These are phyloP conservation scores for Eutolmus rufibarbis DNA, from an alignment of 2,888 invertebrate genomes.

Conservation along the genomic window DNA sequence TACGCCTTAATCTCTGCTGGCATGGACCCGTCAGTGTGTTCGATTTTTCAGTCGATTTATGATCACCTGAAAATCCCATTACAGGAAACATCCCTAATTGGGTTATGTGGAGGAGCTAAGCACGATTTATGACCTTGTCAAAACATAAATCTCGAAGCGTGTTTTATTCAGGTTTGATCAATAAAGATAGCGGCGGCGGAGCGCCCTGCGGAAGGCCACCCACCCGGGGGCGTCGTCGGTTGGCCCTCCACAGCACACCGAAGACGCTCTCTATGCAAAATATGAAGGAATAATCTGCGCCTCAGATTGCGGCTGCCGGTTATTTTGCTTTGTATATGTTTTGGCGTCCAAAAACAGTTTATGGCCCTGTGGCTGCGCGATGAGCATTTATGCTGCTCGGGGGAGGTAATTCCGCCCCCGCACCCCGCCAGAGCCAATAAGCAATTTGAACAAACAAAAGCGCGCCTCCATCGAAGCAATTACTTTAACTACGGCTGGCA, in stretches of 20 bases:
- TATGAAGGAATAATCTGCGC: not conserved
- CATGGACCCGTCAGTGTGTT: conserved; percentile 1
- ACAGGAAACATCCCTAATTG: conserved; percentile 26
- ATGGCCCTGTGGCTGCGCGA: not conserved
- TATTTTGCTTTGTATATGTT: not conserved
- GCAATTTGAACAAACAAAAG: conserved; percentile 18
- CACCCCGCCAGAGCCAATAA: not conserved
- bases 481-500: conserved; percentile 14
- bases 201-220: not conserved
- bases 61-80: conserved; percentile 35
- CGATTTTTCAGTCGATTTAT: conserved; percentile 20
- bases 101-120: conserved; percentile 26
- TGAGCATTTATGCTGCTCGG: not conserved
- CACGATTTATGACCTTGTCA: conserved; percentile 31
- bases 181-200: not conserved
- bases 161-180: conserved; percentile 24
- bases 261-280: not conserved
- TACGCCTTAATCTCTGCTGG: not conserved
- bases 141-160: conserved; percentile 23
- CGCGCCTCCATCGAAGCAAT: not conserved
- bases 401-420: not conserved
- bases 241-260: not conserved
- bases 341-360: not conserved
- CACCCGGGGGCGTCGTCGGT: not conserved
- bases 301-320: not conserved